phyloP scores from a whole-genome alignment of 1,140 invertebrate species.

The Zaprionus taronus region DNA sequence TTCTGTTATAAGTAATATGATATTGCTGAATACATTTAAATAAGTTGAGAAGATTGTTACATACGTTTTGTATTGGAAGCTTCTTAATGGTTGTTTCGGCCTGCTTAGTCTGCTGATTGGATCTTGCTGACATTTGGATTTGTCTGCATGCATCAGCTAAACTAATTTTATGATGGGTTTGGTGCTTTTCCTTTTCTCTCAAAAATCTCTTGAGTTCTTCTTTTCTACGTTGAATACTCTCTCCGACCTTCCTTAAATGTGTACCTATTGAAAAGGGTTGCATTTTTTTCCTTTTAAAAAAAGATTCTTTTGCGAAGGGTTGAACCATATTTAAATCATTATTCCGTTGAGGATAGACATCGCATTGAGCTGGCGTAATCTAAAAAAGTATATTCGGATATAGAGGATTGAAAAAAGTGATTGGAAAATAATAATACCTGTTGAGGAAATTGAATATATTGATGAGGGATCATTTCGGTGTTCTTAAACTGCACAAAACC shows the following conservation, averaged over 20 bases:
- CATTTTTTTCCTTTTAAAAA: neutral
- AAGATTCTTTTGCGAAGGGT: neutral
- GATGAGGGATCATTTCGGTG: neutral
- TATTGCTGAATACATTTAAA: no score
- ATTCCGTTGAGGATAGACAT: neutral
- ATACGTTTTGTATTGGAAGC: neutral
- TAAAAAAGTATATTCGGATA: neutral
- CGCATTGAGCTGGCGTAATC: neutral
- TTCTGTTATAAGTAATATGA: no score
- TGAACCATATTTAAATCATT: neutral
- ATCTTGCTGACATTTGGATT: neutral
- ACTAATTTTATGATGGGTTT: neutral
- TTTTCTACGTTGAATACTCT: neutral
- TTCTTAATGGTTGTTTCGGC: neutral
- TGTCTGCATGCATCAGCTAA: neutral
- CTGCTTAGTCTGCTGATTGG: neutral
- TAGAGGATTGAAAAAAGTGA: neutral
- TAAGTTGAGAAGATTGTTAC: neutral
- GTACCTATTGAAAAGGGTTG: neutral
- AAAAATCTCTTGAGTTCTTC: neutral
- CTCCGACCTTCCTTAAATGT: neutral
- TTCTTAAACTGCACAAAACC: neutral
- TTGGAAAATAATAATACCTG: neutral
- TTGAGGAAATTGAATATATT: neutral
- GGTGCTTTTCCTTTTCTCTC: neutral